Conservation (phyloP, 2,888 invertebrate genomes). For the Acutogordius australiensis region DNA sequence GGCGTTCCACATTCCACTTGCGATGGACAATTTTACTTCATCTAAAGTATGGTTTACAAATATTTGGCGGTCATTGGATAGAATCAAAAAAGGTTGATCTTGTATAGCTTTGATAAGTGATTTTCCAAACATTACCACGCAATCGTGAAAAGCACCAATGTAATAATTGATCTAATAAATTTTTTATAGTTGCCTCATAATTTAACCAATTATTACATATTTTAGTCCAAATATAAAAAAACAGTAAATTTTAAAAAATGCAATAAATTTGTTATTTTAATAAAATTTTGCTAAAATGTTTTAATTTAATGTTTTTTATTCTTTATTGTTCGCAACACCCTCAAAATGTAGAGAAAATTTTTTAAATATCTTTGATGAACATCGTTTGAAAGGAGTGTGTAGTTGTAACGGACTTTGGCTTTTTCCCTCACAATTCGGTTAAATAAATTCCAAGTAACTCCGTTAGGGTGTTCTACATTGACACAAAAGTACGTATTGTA, state of each 20-base stretch:
- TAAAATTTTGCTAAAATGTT: too few relatives aligned
- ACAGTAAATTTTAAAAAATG: too few relatives aligned
- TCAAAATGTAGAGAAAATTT: too few relatives aligned
- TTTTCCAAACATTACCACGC: constrained; percentile 16
- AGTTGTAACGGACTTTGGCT: constrained; percentile 15
- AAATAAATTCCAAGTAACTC: constrained; percentile 15
- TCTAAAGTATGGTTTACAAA: too few relatives aligned
- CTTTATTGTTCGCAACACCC: too few relatives aligned
- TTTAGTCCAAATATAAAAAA: background rate
- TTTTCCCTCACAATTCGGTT: constrained; percentile 15
- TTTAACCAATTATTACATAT: too few relatives aligned
- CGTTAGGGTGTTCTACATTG: constrained; percentile 16
- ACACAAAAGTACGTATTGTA: constrained; percentile 16
- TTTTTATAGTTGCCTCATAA: too few relatives aligned
- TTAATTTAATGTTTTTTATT: too few relatives aligned
- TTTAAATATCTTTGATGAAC: too few relatives aligned
- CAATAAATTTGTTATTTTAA: too few relatives aligned
- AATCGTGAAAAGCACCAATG: constrained; percentile 17
- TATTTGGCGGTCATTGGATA: too few relatives aligned
- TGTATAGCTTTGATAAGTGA: constrained; percentile 13
- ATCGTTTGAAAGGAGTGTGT: background rate
- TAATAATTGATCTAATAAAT: constrained; percentile 16
- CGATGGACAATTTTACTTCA: too few relatives aligned
- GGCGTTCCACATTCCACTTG: constrained; percentile 15
- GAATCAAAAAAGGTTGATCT: constrained; percentile 13